These are phyloP conservation scores for Gastrophryne carolinensis DNA, from an alignment of 2,797 vertebrate species.

Conservation along the genomic window DNA sequence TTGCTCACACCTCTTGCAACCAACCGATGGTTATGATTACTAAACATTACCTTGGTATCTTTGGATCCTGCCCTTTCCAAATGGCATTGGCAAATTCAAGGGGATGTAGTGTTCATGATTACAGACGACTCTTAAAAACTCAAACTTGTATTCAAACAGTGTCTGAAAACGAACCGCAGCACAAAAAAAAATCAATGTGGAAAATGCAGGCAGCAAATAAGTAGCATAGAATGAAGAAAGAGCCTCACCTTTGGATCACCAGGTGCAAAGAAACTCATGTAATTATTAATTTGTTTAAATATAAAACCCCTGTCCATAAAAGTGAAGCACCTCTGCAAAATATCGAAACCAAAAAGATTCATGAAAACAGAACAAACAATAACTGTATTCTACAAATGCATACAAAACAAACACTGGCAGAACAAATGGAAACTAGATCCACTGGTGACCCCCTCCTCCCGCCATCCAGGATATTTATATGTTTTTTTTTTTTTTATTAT, in stretches of 20 bases:
- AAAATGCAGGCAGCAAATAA: not conserved
- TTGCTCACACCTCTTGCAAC: too few relatives aligned
- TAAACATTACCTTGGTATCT: conserved; percentile 89
- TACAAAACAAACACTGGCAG: not conserved
- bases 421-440: not conserved
- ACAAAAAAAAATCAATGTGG: too few relatives aligned
- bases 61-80: conserved; percentile 92
- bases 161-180: conserved; percentile 71
- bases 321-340: conserved; percentile 88
- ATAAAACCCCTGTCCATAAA: conserved; percentile 97
- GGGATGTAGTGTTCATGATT: conserved; percentile 95
- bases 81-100: conserved; percentile 94
- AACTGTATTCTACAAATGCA: not conserved
- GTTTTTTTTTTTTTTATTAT: too few relatives aligned
- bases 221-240: not conserved
- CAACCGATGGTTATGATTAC: too few relatives aligned
- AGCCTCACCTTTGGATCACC: conserved; percentile 89
- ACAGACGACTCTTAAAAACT: conserved; percentile 94
- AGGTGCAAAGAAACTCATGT: conserved; percentile 91
- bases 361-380: not conserved
- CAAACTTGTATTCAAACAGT: conserved; percentile 96
- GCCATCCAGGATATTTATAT: too few relatives aligned
- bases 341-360: conserved; percentile 44
- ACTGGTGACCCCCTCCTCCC: too few relatives aligned
- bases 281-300: conserved; percentile 98